A percentile compares a stretch with the other conserved stretches of the same genome.
These are phyloP conservation scores for Polyommatus icarus DNA, from an alignment of 2,888 invertebrate species.

Conservation along the genomic window DNA sequence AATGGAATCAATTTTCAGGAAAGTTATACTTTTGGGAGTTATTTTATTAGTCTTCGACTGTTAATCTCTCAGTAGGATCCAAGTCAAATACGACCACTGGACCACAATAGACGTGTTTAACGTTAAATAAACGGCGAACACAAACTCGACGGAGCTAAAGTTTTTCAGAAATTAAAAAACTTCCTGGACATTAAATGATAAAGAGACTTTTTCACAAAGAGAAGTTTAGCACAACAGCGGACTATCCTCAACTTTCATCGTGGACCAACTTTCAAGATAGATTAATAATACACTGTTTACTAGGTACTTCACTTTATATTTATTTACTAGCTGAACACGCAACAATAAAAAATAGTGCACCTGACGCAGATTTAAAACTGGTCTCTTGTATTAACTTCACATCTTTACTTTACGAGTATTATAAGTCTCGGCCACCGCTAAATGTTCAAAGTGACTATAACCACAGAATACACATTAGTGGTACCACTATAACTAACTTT, in stretches of 20 bases:
- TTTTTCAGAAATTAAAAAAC: conserved; percentile 22
- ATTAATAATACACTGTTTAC: neutral
- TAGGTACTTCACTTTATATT: neutral
- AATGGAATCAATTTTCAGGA: neutral
- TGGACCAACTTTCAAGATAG: neutral
- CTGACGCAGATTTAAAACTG: too few species aligned
- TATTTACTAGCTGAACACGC: neutral
- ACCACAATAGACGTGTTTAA: neutral
- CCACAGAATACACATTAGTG: too few species aligned
- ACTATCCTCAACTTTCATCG: neutral
- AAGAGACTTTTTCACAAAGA: conserved; percentile 17
- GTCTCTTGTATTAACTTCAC: too few species aligned
- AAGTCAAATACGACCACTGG: neutral
- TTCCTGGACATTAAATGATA: conserved; percentile 20
- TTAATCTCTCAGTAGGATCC: neutral
- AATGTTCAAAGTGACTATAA: too few species aligned
- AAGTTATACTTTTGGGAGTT: neutral
- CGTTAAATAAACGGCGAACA: neutral
- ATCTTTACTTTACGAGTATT: too few species aligned
- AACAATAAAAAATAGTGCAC: too few species aligned
- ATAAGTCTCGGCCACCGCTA: too few species aligned
- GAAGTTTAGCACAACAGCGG: conserved; percentile 11
- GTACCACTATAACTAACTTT: too few species aligned
- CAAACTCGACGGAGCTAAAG: neutral
- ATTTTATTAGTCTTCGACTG: neutral